Conservation (phyloP, 1,140 invertebrate genomes). For the Pseudomyrmex dendroicus region DNA sequence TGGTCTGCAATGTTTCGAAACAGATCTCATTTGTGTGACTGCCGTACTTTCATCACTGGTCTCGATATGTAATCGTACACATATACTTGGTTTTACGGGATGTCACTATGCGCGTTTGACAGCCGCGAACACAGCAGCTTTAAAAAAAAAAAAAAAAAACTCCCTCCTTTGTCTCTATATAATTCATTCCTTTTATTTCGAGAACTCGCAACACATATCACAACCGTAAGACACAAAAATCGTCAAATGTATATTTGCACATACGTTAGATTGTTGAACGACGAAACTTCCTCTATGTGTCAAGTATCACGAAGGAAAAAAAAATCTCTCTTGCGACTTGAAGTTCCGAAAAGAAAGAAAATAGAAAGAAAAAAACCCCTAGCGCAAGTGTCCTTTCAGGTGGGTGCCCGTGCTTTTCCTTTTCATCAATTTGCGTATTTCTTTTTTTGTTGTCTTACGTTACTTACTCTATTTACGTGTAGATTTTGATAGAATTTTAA, state of each 20-base stretch:
- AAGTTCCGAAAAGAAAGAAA: conserved; percentile 25
- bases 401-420: conserved; percentile 37
- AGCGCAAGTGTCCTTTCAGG: conserved; percentile 56
- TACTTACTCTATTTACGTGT: conserved; percentile 27
- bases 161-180: no score
- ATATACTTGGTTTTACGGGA: background rate
- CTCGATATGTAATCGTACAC: background rate
- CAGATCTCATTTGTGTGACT: conserved; percentile 51
- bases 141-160: background rate
- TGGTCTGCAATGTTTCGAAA: conserved; percentile 7
- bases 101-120: background rate
- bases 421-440: conserved; percentile 27
- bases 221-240: conserved; percentile 13
- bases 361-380: background rate
- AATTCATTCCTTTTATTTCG: background rate
- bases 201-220: conserved; percentile 49
- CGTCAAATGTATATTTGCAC: conserved; percentile 45
- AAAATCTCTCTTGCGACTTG: conserved; percentile 22
- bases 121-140: background rate
- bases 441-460: conserved; percentile 14
- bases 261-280: conserved; percentile 33
- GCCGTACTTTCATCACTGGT: conserved; percentile 14
- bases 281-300: conserved; percentile 9
- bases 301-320: conserved; percentile 7
- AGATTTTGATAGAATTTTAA: conserved; percentile 28